These are phyloP conservation scores for Muntiacus muntjak DNA, from an alignment of 2,113 vertebrate species.

Conservation along the genomic window DNA sequence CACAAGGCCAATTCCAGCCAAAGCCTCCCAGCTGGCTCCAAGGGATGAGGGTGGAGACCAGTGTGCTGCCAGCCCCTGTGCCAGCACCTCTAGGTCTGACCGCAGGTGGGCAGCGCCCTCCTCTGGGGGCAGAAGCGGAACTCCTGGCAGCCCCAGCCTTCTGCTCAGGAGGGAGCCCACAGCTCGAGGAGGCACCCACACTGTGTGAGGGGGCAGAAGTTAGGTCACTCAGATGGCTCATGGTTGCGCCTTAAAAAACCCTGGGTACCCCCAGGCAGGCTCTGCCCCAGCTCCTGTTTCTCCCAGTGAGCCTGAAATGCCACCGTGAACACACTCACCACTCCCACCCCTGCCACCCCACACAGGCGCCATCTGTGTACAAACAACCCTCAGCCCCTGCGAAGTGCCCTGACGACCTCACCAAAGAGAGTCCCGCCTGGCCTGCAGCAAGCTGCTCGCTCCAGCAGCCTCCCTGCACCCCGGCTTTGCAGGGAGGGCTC, in stretches of 20 bases:
- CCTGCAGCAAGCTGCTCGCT: background rate
- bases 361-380: background rate
- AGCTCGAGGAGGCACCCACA: background rate
- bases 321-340: no score
- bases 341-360: background rate
- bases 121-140: background rate
- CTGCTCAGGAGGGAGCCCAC: background rate
- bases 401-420: background rate
- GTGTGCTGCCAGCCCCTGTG: background rate
- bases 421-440: rapidly evolving
- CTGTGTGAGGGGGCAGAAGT: rapidly evolving
- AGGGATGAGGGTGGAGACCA: background rate
- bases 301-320: background rate
- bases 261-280: background rate
- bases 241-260: background rate
- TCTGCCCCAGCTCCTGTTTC: background rate
- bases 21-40: background rate
- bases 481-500: background rate
- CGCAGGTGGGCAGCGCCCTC: background rate
- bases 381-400: background rate
- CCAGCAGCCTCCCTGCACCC: background rate
- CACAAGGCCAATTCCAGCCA: background rate
- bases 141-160: background rate
- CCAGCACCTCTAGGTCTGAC: background rate
- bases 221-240: background rate